A percentile compares a stretch with the other conserved stretches of the same genome.
Evolutionary conservation across 2,113 vertebrate genomes (phyloP).

Genomic region (Prinia subflava): DNA sequence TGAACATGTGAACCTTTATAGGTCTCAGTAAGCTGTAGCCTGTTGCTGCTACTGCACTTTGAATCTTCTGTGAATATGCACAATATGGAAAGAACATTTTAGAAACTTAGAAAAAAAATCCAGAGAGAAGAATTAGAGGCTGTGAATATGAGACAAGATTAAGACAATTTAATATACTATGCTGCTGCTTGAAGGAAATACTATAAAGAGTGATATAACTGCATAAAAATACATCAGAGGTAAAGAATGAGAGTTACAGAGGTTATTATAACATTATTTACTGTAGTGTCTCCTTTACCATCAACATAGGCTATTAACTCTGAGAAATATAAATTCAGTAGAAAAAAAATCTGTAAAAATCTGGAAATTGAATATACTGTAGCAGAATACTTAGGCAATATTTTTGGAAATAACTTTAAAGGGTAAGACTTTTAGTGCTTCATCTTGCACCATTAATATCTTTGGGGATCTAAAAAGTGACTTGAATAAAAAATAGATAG

Average conservation of each 20-base stretch:
- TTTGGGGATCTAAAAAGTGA: neutral
- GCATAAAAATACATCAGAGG: neutral
- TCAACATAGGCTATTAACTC: neutral
- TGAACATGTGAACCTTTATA: neutral
- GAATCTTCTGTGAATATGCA: neutral
- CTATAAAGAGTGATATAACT: neutral
- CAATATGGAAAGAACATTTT: neutral
- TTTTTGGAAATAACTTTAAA: constrained; percentile 3
- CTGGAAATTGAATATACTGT: neutral
- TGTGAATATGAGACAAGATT: neutral
- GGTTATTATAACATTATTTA: neutral
- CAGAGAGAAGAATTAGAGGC: neutral
- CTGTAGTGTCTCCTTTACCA: neutral
- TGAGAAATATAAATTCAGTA: neutral
- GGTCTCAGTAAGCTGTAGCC: neutral
- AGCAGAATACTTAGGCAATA: neutral
- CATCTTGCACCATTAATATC: neutral
- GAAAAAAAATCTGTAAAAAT: neutral
- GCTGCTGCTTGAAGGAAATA: neutral
- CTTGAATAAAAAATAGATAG: neutral
- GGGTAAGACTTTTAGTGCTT: neutral
- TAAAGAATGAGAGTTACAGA: neutral
- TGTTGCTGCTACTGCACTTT: neutral
- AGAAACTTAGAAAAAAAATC: neutral
- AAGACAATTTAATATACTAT: neutral